Percentiles rank a stretch among this genome's conserved stretches.
phyloP scores from a whole-genome alignment of 1,140 invertebrate species.

The Bombus pyrosoma region DNA sequence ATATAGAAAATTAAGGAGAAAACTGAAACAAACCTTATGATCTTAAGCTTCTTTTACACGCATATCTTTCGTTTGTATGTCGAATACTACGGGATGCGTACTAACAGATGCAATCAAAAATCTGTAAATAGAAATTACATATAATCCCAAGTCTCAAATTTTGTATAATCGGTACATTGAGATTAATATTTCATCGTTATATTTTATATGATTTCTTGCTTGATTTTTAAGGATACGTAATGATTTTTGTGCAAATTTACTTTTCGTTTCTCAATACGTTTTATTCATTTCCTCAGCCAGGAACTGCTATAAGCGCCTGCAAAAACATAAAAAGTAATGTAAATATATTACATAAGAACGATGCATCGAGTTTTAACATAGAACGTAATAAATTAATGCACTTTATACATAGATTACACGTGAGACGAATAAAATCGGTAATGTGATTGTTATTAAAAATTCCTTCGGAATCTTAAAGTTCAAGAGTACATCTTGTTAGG shows the following conservation, averaged over 20 bases:
- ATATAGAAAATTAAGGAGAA: neutral
- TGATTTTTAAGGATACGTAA: neutral
- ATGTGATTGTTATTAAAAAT: neutral
- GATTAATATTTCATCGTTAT: no score
- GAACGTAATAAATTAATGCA: neutral
- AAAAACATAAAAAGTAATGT: constrained; percentile 14
- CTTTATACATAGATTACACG: neutral
- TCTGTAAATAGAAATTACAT: constrained; percentile 25
- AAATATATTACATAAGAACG: constrained; percentile 14
- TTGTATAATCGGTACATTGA: no score
- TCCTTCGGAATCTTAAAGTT: neutral
- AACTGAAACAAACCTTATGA: constrained; percentile 27
- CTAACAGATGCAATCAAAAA: neutral
- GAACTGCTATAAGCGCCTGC: constrained; percentile 38
- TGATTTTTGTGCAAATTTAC: constrained; percentile 24
- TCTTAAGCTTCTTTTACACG: neutral
- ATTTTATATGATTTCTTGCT: no score
- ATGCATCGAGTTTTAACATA: constrained; percentile 16
- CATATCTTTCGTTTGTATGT: no score
- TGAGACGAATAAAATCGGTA: neutral
- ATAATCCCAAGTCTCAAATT: no score
- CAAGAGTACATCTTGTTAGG: neutral
- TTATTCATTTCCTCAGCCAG: constrained; percentile 36
- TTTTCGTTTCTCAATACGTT: neutral
- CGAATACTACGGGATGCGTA: neutral